Evolutionary conservation across 2,113 vertebrate species (phyloP).

Genomic region (Tychaedon coryphoeus): DNA sequence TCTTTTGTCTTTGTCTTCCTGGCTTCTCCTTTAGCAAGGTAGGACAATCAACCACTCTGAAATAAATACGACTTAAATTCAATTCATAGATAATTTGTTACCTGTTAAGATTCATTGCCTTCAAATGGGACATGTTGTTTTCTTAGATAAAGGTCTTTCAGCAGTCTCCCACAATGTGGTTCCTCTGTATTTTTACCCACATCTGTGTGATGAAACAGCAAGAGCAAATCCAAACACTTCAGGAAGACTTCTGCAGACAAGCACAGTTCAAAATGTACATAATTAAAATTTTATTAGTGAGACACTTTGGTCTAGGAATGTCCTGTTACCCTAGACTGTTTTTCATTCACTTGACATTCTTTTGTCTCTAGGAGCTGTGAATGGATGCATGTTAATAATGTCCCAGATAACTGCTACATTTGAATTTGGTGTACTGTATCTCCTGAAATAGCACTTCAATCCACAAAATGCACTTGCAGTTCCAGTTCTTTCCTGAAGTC

Average conservation of each 20-base stretch:
- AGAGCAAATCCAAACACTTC: background rate
- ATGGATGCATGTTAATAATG: background rate
- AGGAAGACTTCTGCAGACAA: background rate
- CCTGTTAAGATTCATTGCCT: background rate
- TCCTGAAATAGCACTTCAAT: background rate
- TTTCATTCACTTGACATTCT: background rate
- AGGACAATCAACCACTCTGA: background rate
- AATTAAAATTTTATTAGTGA: background rate
- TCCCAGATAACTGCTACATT: background rate
- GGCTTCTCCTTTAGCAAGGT: background rate
- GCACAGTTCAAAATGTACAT: background rate
- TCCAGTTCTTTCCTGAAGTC: background rate
- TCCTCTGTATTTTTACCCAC: background rate
- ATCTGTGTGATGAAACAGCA: background rate
- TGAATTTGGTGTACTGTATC: background rate
- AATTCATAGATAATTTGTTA: background rate
- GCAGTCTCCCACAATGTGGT: background rate
- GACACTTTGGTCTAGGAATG: background rate
- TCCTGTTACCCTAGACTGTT: background rate
- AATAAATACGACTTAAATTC: background rate
- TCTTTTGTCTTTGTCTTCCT: background rate
- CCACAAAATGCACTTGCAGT: fast-evolving
- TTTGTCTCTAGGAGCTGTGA: background rate
- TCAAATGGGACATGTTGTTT: background rate
- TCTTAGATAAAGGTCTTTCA: background rate